Percentiles rank a stretch among this genome's conserved stretches.
Evolutionary conservation across 2,797 vertebrate species (phyloP).

Genomic region (Bryconaethiops microstoma): DNA sequence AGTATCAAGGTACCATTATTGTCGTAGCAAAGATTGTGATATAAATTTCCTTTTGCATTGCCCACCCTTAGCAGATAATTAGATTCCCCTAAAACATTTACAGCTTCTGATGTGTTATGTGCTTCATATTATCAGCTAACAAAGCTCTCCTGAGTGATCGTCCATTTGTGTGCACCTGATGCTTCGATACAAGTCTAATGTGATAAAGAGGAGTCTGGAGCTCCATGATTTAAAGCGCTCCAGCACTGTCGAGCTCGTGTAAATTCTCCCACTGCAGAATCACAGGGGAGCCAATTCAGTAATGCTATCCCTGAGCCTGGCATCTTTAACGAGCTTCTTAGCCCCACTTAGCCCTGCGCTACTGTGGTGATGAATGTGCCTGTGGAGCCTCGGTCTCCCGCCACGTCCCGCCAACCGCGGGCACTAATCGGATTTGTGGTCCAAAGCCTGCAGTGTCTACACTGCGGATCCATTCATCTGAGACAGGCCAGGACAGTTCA

Average conservation of each 20-base stretch:
- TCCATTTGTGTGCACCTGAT: conserved; percentile 26
- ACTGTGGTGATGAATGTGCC: conserved; percentile 57
- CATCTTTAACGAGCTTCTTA: conserved; percentile 52
- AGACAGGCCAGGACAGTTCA: conserved; percentile 46
- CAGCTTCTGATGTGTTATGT: conserved; percentile 8
- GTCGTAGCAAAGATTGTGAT: too few species aligned
- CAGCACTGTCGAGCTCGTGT: conserved; percentile 28
- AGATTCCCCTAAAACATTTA: not conserved
- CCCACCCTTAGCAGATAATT: not conserved
- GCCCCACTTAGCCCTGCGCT: conserved; percentile 28
- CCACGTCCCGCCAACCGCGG: conserved; percentile 42
- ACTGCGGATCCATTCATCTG: conserved; percentile 57
- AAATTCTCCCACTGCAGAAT: conserved; percentile 41
- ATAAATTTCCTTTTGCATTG: too few species aligned
- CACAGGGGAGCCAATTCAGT: conserved; percentile 42
- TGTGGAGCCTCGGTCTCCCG: conserved; percentile 43
- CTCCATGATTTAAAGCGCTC: conserved; percentile 46
- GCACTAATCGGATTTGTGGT: conserved; percentile 61
- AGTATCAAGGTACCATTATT: too few species aligned
- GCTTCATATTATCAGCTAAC: conserved; percentile 45
- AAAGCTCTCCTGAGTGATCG: conserved; percentile 46
- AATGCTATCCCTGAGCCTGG: conserved; percentile 45
- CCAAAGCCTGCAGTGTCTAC: conserved; percentile 21
- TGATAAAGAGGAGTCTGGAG: conserved; percentile 40
- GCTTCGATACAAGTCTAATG: conserved; percentile 42